These are phyloP conservation scores for Micropoecilia bifurca DNA, from an alignment of 2,797 vertebrate species.

Conservation along the genomic window DNA sequence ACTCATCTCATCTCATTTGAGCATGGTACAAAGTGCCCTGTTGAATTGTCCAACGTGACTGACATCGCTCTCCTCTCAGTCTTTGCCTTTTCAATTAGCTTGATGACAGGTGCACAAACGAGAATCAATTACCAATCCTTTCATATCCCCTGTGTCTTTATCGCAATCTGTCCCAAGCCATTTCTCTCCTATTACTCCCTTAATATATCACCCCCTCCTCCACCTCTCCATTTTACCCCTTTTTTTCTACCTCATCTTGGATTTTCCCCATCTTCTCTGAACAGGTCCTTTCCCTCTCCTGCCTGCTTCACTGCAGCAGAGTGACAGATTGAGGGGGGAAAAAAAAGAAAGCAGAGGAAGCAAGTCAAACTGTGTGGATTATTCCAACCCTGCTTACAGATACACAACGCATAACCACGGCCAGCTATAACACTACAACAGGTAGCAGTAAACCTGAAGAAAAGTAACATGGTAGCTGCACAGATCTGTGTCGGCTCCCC, in stretches of 20 bases:
- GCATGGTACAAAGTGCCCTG: slow-evolving; percentile 46
- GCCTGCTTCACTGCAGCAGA: slow-evolving; percentile 48
- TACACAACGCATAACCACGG: slow-evolving; percentile 17
- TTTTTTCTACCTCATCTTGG: slow-evolving; percentile 30
- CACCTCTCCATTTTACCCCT: slow-evolving; percentile 5
- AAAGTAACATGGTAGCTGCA: slow-evolving; percentile 20
- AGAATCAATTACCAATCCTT: slow-evolving; percentile 69
- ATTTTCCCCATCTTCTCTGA: slow-evolving; percentile 37
- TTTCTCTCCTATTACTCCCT: slow-evolving; percentile 30
- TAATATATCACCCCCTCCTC: slow-evolving; percentile 8
- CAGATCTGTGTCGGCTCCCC: background rate
- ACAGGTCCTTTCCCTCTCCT: slow-evolving; percentile 14
- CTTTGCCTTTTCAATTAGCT: slow-evolving; percentile 73
- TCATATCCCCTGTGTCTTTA: slow-evolving; percentile 41
- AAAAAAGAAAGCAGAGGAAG: slow-evolving; percentile 16
- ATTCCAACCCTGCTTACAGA: slow-evolving; percentile 23
- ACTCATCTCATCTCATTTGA: slow-evolving; percentile 24
- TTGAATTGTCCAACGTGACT: slow-evolving; percentile 56
- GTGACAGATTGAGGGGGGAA: slow-evolving; percentile 9
- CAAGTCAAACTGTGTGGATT: slow-evolving; percentile 31
- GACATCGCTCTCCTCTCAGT: slow-evolving; percentile 64
- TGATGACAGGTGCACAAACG: slow-evolving; percentile 68
- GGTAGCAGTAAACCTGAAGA: slow-evolving; percentile 18
- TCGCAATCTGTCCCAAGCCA: slow-evolving; percentile 11
- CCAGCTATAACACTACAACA: slow-evolving; percentile 8